phyloP scores from a whole-genome alignment of 2,113 vertebrate species.

The Lynx canadensis region DNA sequence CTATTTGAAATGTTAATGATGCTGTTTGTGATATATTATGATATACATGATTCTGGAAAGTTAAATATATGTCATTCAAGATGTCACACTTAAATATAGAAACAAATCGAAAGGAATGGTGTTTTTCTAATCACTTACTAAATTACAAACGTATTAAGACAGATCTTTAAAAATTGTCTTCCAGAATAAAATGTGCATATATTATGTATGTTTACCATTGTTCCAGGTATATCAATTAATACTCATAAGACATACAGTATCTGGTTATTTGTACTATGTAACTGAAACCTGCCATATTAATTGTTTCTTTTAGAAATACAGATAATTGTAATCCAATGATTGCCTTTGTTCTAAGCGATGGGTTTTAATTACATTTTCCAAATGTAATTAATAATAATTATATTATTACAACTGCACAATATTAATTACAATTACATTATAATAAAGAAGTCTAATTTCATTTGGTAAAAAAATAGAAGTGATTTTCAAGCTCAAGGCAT shows the following conservation, averaged over 20 bases:
- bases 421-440: slow-evolving; percentile 83
- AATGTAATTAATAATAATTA: slow-evolving; percentile 87
- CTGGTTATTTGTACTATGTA: slow-evolving; percentile 81
- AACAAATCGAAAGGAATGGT: slow-evolving; percentile 60
- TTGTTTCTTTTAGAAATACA: slow-evolving; percentile 83
- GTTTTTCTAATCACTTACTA: slow-evolving; percentile 68
- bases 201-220: slow-evolving; percentile 80
- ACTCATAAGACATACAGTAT: slow-evolving; percentile 71
- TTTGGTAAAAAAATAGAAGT: slow-evolving; percentile 78
- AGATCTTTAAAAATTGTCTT: slow-evolving; percentile 63
- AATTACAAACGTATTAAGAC: slow-evolving; percentile 63
- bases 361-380: slow-evolving; percentile 84
- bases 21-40: slow-evolving; percentile 78
- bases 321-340: slow-evolving; percentile 81
- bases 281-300: slow-evolving; percentile 80
- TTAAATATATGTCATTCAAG: slow-evolving; percentile 72
- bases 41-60: slow-evolving; percentile 65
- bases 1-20: slow-evolving; percentile 75
- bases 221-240: slow-evolving; percentile 74
- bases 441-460: slow-evolving; percentile 80
- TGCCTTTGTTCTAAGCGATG: slow-evolving; percentile 81
- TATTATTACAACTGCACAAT: slow-evolving; percentile 83
- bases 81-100: slow-evolving; percentile 78
- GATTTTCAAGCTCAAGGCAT: slow-evolving; percentile 70
- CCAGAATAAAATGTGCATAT: slow-evolving; percentile 77